phyloP scores from a whole-genome alignment of 2,797 vertebrate genomes.

The Gephyroberyx darwinii region DNA sequence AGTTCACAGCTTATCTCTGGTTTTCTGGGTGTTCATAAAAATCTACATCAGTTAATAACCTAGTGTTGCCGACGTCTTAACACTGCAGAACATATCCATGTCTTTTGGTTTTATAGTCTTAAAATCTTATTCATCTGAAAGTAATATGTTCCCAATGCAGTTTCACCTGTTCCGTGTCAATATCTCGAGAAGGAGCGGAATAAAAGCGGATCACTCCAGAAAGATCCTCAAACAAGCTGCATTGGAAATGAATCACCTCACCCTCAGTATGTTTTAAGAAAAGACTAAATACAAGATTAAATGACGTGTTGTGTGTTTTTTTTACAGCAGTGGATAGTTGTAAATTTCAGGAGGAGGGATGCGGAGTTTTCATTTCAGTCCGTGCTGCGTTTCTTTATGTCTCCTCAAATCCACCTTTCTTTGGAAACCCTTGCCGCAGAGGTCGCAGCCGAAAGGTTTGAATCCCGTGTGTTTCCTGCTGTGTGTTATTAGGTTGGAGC shows the following conservation, averaged over 20 bases:
- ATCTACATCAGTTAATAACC: background rate
- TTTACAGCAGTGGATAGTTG: slow-evolving; percentile 16
- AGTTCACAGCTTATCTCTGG: slow-evolving; percentile 57
- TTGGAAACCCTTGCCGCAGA: slow-evolving; percentile 97
- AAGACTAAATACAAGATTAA: no score
- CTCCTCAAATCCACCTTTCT: slow-evolving; percentile 96
- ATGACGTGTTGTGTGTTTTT: background rate
- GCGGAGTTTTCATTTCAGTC: slow-evolving; percentile 84
- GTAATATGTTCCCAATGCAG: slow-evolving; percentile 11
- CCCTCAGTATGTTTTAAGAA: no score
- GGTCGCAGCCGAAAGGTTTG: slow-evolving; percentile 96
- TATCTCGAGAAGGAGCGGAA: no score
- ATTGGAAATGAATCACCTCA: no score
- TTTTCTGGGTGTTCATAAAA: slow-evolving; percentile 13
- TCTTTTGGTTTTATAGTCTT: no score
- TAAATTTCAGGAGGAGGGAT: background rate
- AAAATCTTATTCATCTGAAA: no score
- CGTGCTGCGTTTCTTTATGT: slow-evolving; percentile 96
- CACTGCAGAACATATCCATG: background rate
- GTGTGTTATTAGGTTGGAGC: slow-evolving; percentile 99
- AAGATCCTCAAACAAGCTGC: no score
- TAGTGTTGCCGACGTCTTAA: slow-evolving; percentile 32
- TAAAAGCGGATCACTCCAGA: no score
- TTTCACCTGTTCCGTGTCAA: background rate
- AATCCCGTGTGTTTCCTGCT: slow-evolving; percentile 98